phyloP scores from a whole-genome alignment of 2,797 vertebrate genomes.

The Phoebastria nigripes region DNA sequence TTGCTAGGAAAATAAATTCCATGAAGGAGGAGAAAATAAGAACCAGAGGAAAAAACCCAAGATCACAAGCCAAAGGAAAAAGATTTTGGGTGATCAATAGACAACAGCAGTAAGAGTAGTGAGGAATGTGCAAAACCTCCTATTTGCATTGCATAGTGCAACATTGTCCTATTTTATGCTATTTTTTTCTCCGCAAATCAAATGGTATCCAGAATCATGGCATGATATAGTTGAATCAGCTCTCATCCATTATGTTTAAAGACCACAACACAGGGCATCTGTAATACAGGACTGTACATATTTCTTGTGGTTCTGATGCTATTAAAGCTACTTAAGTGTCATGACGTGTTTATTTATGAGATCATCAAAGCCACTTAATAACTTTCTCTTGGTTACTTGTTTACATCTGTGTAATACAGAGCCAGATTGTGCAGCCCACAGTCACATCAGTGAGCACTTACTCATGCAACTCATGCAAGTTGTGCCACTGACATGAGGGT shows the following conservation, averaged over 20 bases:
- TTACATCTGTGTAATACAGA: conserved; percentile 31
- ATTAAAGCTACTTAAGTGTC: conserved; percentile 57
- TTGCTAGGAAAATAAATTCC: neutral
- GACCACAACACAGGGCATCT: conserved; percentile 22
- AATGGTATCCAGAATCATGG: neutral
- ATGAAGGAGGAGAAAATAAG: neutral
- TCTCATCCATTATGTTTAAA: conserved; percentile 46
- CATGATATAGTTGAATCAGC: conserved; percentile 19
- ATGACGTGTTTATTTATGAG: conserved; percentile 62
- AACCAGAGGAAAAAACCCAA: neutral
- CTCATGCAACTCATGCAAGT: conserved; percentile 42
- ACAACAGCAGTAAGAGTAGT: neutral
- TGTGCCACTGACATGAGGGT: conserved; percentile 19
- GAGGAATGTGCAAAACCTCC: neutral
- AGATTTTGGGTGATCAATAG: neutral
- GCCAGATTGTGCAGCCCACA: conserved; percentile 45
- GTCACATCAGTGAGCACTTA: neutral
- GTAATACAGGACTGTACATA: conserved; percentile 11
- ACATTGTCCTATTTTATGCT: conserved; percentile 2
- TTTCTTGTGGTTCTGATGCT: conserved; percentile 57
- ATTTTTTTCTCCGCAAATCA: conserved; percentile 32
- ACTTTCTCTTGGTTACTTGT: conserved; percentile 52
- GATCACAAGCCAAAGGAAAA: neutral
- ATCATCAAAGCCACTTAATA: conserved; percentile 60
- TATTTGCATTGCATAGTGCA: neutral